Evolutionary conservation across 1,140 invertebrate species (phyloP).

Genomic region (Brachionus paranguensis): DNA sequence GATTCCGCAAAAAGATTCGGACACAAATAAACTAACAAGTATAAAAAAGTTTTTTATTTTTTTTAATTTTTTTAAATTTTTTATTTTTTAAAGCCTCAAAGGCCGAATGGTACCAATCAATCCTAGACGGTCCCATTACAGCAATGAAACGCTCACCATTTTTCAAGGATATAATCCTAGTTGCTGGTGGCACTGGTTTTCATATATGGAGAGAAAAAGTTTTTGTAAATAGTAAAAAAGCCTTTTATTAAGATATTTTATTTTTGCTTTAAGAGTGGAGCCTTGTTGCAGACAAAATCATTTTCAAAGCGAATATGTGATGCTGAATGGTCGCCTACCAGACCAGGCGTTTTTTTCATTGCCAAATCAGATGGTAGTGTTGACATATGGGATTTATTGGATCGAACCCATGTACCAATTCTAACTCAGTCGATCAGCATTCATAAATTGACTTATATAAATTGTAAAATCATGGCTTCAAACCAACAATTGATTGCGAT

Average conservation of each 20-base stretch:
- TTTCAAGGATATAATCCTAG: slow-evolving; percentile 55
- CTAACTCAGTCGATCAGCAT: slow-evolving; percentile 53
- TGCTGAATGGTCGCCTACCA: slow-evolving; percentile 55
- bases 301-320: slow-evolving; percentile 45
- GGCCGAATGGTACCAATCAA: slow-evolving; percentile 50
- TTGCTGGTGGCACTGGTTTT: slow-evolving; percentile 56
- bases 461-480: slow-evolving; percentile 48
- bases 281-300: slow-evolving; percentile 48
- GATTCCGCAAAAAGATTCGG: slow-evolving; percentile 57
- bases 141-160: slow-evolving; percentile 55
- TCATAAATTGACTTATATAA: slow-evolving; percentile 48
- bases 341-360: slow-evolving; percentile 57
- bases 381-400: slow-evolving; percentile 58
- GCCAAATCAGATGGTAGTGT: slow-evolving; percentile 55
- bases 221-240: slow-evolving; percentile 44
- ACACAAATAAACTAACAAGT: slow-evolving; percentile 55
- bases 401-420: slow-evolving; percentile 56
- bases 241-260: background rate
- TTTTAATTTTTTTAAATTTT: background rate
- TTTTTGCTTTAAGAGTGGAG: slow-evolving; percentile 47
- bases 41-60: slow-evolving; percentile 40
- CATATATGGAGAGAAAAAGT: slow-evolving; percentile 56
- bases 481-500: slow-evolving; percentile 54
- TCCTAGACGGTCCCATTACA: slow-evolving; percentile 55
- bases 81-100: slow-evolving; percentile 49